phyloP scores from a whole-genome alignment of 2,113 vertebrate genomes.

The Syngnathus floridae region DNA sequence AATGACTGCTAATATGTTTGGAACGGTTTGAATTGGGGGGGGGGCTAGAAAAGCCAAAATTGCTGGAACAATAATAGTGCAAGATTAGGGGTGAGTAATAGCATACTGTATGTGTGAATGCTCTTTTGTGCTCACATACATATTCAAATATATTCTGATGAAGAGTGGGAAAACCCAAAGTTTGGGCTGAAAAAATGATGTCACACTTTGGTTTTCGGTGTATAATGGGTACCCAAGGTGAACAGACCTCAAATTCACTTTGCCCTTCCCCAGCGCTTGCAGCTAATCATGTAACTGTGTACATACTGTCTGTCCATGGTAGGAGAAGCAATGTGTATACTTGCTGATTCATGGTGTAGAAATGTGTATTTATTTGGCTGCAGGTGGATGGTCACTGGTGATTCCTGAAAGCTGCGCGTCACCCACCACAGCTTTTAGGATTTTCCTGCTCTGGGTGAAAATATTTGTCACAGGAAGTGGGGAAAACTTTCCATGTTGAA shows the following conservation, averaged over 20 bases:
- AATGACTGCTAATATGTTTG: not conserved
- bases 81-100: too few species aligned
- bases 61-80: too few species aligned
- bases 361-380: conserved; percentile 14
- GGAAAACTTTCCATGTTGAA: conserved; percentile 22
- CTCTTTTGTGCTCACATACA: too few species aligned
- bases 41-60: too few species aligned
- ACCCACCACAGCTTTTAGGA: conserved; percentile 5
- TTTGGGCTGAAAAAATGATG: not conserved
- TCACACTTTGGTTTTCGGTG: not conserved
- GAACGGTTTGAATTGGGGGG: not conserved
- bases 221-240: too few species aligned
- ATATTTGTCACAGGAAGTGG: conserved; percentile 3
- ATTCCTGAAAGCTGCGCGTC: conserved; percentile 4
- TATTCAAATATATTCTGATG: too few species aligned
- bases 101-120: too few species aligned
- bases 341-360: conserved; percentile 24
- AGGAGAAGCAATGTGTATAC: not conserved
- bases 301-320: not conserved
- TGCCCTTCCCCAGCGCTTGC: not conserved
- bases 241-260: not conserved
- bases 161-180: too few species aligned
- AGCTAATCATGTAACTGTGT: not conserved
- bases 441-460: conserved; percentile 27
- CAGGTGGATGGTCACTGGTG: conserved; percentile 4